Evolutionary conservation across 2,888 invertebrate species (phyloP).

Genomic region (Limnephilus rhombicus): DNA sequence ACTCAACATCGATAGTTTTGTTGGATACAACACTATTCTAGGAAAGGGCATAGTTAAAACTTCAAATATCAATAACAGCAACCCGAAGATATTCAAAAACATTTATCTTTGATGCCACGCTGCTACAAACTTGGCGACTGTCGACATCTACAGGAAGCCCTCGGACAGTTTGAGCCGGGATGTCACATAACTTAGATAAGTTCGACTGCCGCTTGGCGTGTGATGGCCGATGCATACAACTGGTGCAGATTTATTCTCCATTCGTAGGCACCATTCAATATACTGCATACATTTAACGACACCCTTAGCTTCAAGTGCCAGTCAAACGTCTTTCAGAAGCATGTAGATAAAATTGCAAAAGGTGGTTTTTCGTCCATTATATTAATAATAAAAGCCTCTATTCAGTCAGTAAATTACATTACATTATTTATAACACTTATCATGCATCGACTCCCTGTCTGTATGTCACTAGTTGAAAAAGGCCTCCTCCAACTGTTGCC

Average conservation of each 20-base stretch:
- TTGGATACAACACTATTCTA: too few species aligned
- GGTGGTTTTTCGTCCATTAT: neutral
- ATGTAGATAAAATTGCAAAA: neutral
- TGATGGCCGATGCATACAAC: constrained; percentile 19
- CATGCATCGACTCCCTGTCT: too few species aligned
- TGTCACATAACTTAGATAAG: neutral
- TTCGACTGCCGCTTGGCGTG: neutral
- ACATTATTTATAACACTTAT: too few species aligned
- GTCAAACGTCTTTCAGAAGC: neutral
- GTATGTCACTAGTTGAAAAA: too few species aligned
- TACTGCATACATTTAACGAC: neutral
- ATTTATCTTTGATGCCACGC: neutral
- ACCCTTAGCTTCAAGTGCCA: neutral
- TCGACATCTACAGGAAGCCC: neutral
- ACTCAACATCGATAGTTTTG: too few species aligned
- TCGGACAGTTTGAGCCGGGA: neutral
- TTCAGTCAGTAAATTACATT: too few species aligned
- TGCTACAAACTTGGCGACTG: neutral
- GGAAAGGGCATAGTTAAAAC: neutral
- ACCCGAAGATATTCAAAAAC: neutral
- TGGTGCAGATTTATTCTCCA: neutral
- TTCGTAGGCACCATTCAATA: neutral
- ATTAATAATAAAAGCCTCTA: too few species aligned
- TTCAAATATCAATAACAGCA: neutral
- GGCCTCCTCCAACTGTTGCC: too few species aligned